Base-by-base conservation (phyloP, 1,140 invertebrate genomes). In the Pinna nobilis region DNA sequence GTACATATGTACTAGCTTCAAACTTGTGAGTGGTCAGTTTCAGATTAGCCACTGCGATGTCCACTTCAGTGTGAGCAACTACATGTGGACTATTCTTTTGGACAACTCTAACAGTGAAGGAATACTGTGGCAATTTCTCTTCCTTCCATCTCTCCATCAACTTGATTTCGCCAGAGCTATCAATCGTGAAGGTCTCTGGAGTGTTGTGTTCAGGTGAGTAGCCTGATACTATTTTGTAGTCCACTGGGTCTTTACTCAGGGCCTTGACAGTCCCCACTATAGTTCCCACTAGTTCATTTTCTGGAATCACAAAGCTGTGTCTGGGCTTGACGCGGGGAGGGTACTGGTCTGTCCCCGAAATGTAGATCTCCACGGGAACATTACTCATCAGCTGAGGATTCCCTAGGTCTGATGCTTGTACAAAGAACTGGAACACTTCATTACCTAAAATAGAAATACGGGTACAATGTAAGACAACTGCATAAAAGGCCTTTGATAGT, bases 381-480 rank as follows among this genome's bases (percentile, higher is more conserved):
- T 95, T 93, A 37, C 93, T 91, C 88, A 96, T 92, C 78, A 92
- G 90, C 30, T 91, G 85, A 7, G 92, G 93, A 32, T 90, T 89
- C 25, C 95, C 95, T 78, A 91, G 91, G 88, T 98, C 96, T 65
- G 92, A 92, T 5, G 95, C 96, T 63, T 94, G 92, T 32, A 98
- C 93, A 90, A 97, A 98, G 81, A 97, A 94, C 90, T 97, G 95
- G 86, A 95, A 94, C 13, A 94, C 91, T 89, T 95, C 92, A 79
- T 94, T 93, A 86, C 93, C 94, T 95, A n/a, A n/a, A 59, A 59
- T 33, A 18, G 37, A 51, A 51, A 51, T 3, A 25, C 13, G 20
- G 23, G 23, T 28, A 51, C 5, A 23, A 51, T 25, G 0, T 25
- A 1, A 25, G 2, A 0, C 23, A 25, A 51, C 49, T 25, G 15